Evolutionary conservation across 2,797 vertebrate species (phyloP), one percentile per base, ranked within the genome.

Genomic region (Allobates femoralis): DNA sequence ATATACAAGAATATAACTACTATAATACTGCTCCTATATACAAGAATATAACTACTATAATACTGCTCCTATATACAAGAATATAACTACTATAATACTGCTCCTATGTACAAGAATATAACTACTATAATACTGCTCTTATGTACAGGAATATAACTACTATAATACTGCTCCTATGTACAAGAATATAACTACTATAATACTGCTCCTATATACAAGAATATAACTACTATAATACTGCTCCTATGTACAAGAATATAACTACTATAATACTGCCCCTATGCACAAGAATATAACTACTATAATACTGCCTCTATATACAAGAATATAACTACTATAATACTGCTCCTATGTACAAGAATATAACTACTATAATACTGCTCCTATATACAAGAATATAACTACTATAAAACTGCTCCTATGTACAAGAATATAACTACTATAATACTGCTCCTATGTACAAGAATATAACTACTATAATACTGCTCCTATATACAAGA

Each of bases 41-140:
- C 4, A 46, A 46, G 41, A 5, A 58, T 64, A 66, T 66, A 69
- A 69, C 66, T 69, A 69, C 30, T 69, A 69, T 69, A 69, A 69
- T 37, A 69, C 66, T 69, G 66, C 66, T 21, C 66, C 30, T 69
- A 69, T 37, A 15, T 69, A 69, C 66, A 37, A 37, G 66, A 69
- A 69, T 69, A 71, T 71, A 41, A 41, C 19, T 71, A 41, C 67
- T 71, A 71, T 71, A 71, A 37, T 71, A 71, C 67, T 41, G 67
- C 67, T 46, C 19, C 67, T 71, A 41, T 71, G 18, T 10, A 71
- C 67, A 71, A 37, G 66, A 69, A 71, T 71, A 71, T 71, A 37
- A 71, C 67, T 71, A 71, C 32, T 41, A 71, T 71, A 71, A 69
- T 69, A 69, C 66, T 69, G 32, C 30, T 21, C 41, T 11, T 46